Base-by-base conservation (phyloP, 2,113 vertebrate genomes). In the cattle (Bos taurus) region DNA sequence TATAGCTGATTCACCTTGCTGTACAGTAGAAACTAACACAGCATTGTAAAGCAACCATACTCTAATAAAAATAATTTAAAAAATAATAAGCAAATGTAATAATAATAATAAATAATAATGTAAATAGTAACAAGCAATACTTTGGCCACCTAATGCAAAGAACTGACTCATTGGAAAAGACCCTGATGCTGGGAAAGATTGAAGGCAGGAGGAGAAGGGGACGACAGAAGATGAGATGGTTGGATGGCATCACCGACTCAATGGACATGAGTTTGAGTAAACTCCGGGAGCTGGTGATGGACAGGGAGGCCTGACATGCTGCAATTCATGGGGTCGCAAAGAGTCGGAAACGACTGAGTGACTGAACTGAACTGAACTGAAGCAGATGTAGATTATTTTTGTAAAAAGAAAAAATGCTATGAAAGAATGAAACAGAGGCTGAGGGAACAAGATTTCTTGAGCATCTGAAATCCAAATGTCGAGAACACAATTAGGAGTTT, bases 281-380 rank as follows among this genome's bases (percentile, higher is more conserved):
- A 67, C 33, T 67, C 33, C 2, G 0, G 33, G 33, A 67, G 33
- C 2, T 67, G 62, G 62, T 19, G 30, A 67, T n/a, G 62, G 33
- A 67, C 33, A 67, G 33, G 62, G 62, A 67, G 62, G 62, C 33
- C 33, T 9, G 33, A 3, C 0, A 0, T 67, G 16, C 33, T 19
- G 62, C 8, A 4, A 8, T 67, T 8, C 62, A n/a, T 4, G 16
- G 33, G 1, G 62, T 67, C 1, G 3, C 62, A 67, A n/a, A 64
- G 62, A n/a, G 33, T 67, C 16, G 0, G 7, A 67, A 3, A 67
- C 0, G 1, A n/a, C 33, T 67, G 33, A 17, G 3, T 1, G 3
- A 59, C 23, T 60, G 28, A 60, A 33, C 33, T 64, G 33, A n/a
- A 64, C 62, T 19, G 33, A 67, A 36, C 64, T 67, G 33, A 71